These are phyloP conservation scores for Sylvia borin DNA, from an alignment of 2,797 vertebrate species.

Conservation along the genomic window DNA sequence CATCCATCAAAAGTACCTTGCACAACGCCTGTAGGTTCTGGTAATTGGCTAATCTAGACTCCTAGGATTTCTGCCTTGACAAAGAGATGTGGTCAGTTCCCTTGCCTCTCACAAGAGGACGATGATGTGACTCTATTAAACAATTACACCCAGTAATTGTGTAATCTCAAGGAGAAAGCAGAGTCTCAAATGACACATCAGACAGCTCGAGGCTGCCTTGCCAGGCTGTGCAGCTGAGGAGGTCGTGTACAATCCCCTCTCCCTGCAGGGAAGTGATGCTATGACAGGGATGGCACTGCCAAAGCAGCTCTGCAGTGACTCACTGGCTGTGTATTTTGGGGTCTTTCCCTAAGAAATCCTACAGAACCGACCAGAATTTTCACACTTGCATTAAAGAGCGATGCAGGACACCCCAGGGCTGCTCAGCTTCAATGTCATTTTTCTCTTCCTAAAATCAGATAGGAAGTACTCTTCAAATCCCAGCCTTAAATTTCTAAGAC, in stretches of 20 bases:
- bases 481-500: background rate
- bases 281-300: background rate
- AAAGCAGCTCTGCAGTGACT: background rate
- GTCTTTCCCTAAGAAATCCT: background rate
- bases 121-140: constrained; percentile 68
- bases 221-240: background rate
- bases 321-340: background rate
- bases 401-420: background rate
- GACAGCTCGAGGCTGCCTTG: background rate
- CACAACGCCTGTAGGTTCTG: background rate
- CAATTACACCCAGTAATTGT: constrained; percentile 69
- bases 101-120: background rate
- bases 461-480: background rate
- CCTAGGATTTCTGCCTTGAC: constrained; percentile 10
- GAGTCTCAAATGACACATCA: background rate
- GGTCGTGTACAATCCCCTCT: background rate
- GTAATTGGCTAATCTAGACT: background rate
- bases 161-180: constrained; percentile 61
- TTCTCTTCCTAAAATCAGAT: background rate
- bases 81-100: constrained; percentile 64
- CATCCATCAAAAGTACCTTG: background rate
- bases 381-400: background rate
- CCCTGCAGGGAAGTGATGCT: background rate
- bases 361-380: background rate
- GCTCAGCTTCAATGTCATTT: background rate